Conservation (phyloP, 1,140 invertebrate species). For the Lordiphosa stackelbergi region DNA sequence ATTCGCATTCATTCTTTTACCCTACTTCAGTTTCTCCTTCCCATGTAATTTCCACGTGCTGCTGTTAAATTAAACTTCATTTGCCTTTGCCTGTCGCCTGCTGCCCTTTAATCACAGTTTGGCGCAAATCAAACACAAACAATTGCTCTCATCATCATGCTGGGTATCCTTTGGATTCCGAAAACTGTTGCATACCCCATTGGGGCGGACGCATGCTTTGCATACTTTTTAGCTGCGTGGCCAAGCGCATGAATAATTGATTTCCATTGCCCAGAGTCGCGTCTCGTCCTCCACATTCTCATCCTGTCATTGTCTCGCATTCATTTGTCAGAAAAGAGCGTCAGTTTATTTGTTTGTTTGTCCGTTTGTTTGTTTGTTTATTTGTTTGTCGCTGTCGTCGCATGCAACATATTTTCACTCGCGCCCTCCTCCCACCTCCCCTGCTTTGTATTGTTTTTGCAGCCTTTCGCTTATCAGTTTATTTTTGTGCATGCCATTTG, state of each 20-base stretch:
- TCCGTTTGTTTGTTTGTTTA: slow-evolving; percentile 51
- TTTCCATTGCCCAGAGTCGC: slow-evolving; percentile 58
- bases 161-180: slow-evolving; percentile 14
- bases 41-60: slow-evolving; percentile 9
- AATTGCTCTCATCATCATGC: slow-evolving; percentile 41
- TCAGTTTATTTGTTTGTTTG: slow-evolving; percentile 44
- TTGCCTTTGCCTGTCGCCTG: slow-evolving; percentile 15
- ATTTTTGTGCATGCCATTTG: slow-evolving; percentile 59
- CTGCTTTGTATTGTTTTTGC: slow-evolving; percentile 48
- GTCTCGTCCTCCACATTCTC: slow-evolving; percentile 6
- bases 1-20: not conserved
- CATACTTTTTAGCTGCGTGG: slow-evolving; percentile 66
- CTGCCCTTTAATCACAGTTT: slow-evolving; percentile 66
- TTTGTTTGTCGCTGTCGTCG: slow-evolving; percentile 59
- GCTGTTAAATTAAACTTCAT: slow-evolving; percentile 53
- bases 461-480: slow-evolving; percentile 65
- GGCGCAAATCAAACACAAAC: slow-evolving; percentile 65
- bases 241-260: slow-evolving; percentile 72
- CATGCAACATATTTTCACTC: slow-evolving; percentile 61
- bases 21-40: not conserved
- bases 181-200: slow-evolving; percentile 65
- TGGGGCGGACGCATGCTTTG: slow-evolving; percentile 45
- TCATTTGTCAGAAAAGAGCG: slow-evolving; percentile 54
- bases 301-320: slow-evolving; percentile 43
- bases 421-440: not conserved